Conservation (phyloP, 1,140 invertebrate genomes). For the Oryzaephilus surinamensis region DNA sequence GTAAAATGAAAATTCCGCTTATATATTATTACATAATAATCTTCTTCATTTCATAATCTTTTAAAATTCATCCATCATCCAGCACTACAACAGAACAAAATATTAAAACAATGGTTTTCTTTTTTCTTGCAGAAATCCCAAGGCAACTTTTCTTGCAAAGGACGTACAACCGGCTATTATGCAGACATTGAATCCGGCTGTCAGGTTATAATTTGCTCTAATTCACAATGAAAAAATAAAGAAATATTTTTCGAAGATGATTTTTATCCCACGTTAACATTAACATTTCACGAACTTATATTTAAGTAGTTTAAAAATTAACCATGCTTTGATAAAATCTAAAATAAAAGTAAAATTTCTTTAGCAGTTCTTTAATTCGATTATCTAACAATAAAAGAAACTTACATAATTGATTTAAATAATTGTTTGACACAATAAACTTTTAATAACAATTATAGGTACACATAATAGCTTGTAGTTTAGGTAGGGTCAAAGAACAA, state of each 20-base stretch:
- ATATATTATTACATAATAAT: too few species aligned
- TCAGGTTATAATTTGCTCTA: constrained; percentile 46
- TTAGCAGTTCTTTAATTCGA: too few species aligned
- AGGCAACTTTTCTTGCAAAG: constrained; percentile 48
- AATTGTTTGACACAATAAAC: not conserved
- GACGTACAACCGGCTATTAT: constrained; percentile 57
- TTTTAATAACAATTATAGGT: not conserved
- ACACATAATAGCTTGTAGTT: not conserved
- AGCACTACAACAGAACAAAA: too few species aligned
- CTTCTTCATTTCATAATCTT: too few species aligned
- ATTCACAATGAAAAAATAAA: not conserved
- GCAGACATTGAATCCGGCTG: constrained; percentile 63
- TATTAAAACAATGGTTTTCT: too few species aligned
- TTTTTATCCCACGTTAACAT: too few species aligned
- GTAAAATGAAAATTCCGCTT: too few species aligned
- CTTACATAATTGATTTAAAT: not conserved
- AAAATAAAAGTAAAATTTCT: too few species aligned
- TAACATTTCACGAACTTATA: too few species aligned
- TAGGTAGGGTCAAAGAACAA: not conserved
- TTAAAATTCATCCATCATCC: too few species aligned
- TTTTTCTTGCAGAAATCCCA: constrained; percentile 15
- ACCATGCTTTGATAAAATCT: too few species aligned
- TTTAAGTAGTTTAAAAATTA: too few species aligned
- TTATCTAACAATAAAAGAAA: constrained; percentile 1
- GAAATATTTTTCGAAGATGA: not conserved